phyloP scores from a whole-genome alignment of 2,797 vertebrate genomes.

The Bryconaethiops microstoma region DNA sequence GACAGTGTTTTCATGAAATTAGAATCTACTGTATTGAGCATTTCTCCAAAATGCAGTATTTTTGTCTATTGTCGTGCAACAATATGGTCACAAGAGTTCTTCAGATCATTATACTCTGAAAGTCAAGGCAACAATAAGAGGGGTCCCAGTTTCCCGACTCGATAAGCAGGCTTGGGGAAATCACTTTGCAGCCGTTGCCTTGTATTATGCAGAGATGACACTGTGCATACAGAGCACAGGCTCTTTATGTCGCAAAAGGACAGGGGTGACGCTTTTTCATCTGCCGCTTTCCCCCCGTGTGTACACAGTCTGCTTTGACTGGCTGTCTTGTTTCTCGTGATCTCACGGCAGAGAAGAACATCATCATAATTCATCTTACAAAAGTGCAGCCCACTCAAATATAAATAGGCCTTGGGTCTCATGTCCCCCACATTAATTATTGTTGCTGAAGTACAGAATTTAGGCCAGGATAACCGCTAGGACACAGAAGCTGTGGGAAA shows the following conservation, averaged over 20 bases:
- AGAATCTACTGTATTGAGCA: no score
- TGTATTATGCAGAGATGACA: conserved; percentile 64
- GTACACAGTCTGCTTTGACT: conserved; percentile 45
- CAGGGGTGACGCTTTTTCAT: conserved; percentile 50
- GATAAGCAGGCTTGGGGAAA: conserved; percentile 49
- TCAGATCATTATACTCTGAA: background rate
- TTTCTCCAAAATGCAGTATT: no score
- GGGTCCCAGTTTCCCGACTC: conserved; percentile 34
- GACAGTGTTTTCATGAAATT: no score
- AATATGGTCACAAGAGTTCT: no score
- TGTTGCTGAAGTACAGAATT: conserved; percentile 10
- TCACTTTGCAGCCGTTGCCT: conserved; percentile 67
- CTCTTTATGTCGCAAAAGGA: conserved; percentile 58
- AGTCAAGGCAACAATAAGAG: conserved; percentile 44
- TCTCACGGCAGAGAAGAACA: conserved; percentile 31
- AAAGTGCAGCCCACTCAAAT: background rate
- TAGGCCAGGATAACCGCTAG: background rate
- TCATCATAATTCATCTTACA: conserved; percentile 35
- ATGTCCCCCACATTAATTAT: conserved; percentile 9
- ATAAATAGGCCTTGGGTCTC: conserved; percentile 27
- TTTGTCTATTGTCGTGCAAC: no score
- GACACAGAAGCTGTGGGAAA: background rate
- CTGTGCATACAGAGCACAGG: conserved; percentile 61
- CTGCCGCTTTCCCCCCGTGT: conserved; percentile 61
- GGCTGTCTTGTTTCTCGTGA: conserved; percentile 27